A percentile compares a stretch with the other conserved stretches of the same genome.
Evolutionary conservation across 2,888 invertebrate genomes (phyloP).

Genomic region (Encarsia formosa): DNA sequence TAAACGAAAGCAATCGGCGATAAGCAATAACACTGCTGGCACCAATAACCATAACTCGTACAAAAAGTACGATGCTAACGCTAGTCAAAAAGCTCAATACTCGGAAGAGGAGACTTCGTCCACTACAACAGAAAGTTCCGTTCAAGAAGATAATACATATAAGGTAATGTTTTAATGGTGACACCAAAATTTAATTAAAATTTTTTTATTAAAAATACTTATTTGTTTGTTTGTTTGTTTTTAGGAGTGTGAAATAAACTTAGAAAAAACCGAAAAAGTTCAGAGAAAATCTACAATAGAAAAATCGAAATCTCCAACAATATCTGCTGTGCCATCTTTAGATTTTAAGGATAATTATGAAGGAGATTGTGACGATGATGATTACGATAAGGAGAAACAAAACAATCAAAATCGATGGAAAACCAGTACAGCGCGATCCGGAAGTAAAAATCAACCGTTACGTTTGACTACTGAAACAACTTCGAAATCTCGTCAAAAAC

Average conservation of each 20-base stretch:
- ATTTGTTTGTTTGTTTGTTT: slow-evolving; percentile 7
- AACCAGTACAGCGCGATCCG: slow-evolving; percentile 42
- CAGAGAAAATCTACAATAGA: slow-evolving; percentile 42
- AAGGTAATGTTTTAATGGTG: slow-evolving; percentile 33
- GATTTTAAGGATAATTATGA: slow-evolving; percentile 53
- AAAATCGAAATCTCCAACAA: slow-evolving; percentile 40
- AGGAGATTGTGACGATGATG: slow-evolving; percentile 51
- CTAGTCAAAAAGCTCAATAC: slow-evolving; percentile 47
- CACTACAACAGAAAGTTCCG: slow-evolving; percentile 67
- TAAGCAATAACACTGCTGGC: slow-evolving; percentile 29
- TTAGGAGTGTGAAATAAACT: slow-evolving; percentile 39
- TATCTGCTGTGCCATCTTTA: slow-evolving; percentile 37
- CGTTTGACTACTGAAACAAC: slow-evolving; percentile 35
- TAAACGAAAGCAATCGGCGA: slow-evolving; percentile 38
- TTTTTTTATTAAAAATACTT: background rate
- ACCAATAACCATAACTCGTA: slow-evolving; percentile 38
- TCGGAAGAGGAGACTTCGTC: slow-evolving; percentile 68
- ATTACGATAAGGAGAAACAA: slow-evolving; percentile 40
- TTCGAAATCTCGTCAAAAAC: slow-evolving; percentile 39
- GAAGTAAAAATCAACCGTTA: slow-evolving; percentile 35
- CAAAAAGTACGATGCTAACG: slow-evolving; percentile 44
- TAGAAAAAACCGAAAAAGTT: slow-evolving; percentile 42
- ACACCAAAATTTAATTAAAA: too few species aligned
- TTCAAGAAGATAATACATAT: slow-evolving; percentile 55
- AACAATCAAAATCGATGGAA: slow-evolving; percentile 48